These are phyloP conservation scores for Leptonema lineaticorne DNA, from an alignment of 1,140 invertebrate species.

Conservation along the genomic window DNA sequence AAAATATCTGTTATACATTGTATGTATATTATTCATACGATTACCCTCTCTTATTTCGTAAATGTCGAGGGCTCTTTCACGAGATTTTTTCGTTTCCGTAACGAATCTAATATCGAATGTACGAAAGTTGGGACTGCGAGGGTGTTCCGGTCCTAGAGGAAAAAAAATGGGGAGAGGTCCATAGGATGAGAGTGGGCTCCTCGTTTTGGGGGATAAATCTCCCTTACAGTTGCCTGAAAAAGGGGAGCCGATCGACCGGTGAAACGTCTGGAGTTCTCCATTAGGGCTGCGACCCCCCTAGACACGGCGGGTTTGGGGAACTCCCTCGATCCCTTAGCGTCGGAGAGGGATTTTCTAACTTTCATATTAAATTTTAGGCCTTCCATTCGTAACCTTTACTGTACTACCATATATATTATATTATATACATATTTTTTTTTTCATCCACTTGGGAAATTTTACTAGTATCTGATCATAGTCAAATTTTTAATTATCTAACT, in stretches of 20 bases:
- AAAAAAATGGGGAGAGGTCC: not conserved
- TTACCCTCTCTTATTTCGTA: too few relatives aligned
- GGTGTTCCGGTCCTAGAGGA: not conserved
- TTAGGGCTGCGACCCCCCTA: not conserved
- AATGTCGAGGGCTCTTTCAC: too few relatives aligned
- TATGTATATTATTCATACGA: too few relatives aligned
- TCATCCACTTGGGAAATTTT: too few relatives aligned
- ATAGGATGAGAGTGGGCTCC: not conserved
- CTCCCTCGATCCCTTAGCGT: too few relatives aligned
- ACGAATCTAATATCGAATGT: constrained; percentile 12
- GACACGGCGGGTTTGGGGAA: not conserved
- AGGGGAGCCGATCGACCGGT: not conserved
- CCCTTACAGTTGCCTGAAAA: not conserved
- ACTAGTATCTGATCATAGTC: too few relatives aligned
- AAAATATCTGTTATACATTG: too few relatives aligned
- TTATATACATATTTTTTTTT: too few relatives aligned
- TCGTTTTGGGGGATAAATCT: not conserved
- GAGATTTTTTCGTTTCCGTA: not conserved
- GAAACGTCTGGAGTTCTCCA: not conserved
- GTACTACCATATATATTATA: too few relatives aligned
- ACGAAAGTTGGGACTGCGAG: too few relatives aligned
- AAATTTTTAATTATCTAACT: too few relatives aligned
- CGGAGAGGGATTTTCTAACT: not conserved
- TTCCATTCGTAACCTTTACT: too few relatives aligned
- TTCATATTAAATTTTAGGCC: not conserved